Evolutionary conservation across 2,888 invertebrate species (phyloP).

Genomic region (Tipula confusa): DNA sequence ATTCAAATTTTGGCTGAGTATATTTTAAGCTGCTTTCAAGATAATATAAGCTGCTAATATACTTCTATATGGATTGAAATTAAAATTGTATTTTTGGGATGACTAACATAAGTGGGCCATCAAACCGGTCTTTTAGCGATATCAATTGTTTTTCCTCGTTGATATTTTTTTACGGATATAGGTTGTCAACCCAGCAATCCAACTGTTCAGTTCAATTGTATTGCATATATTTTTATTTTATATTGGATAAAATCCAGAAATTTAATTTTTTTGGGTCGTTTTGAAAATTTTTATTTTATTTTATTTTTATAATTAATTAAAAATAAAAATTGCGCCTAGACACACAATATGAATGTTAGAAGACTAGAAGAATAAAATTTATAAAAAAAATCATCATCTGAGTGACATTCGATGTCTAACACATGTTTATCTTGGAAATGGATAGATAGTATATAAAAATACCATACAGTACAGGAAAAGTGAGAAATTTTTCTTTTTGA

Average conservation of each 20-base stretch:
- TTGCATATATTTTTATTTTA: neutral
- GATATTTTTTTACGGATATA: too few relatives aligned
- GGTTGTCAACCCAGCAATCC: too few relatives aligned
- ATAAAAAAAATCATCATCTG: conserved; percentile 34
- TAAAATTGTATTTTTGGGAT: too few relatives aligned
- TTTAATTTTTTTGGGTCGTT: neutral
- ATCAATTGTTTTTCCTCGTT: too few relatives aligned
- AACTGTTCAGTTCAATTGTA: too few relatives aligned
- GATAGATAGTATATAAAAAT: conserved; percentile 27
- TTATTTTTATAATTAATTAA: conserved; percentile 21
- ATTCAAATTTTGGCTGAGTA: too few relatives aligned
- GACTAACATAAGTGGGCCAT: too few relatives aligned
- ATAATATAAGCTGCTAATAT: too few relatives aligned
- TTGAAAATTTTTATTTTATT: too few relatives aligned
- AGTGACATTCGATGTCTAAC: conserved; percentile 43
- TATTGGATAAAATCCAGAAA: conserved; percentile 12
- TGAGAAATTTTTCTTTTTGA: neutral
- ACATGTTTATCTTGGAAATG: conserved; percentile 40
- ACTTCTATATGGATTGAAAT: too few relatives aligned
- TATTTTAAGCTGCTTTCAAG: too few relatives aligned
- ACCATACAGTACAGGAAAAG: neutral
- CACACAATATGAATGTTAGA: neutral
- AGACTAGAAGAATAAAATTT: neutral
- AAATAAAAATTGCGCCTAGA: conserved; percentile 12
- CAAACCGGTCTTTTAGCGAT: too few relatives aligned